phyloP scores from a whole-genome alignment of 2,797 vertebrate genomes.

The Hydrophis major region DNA sequence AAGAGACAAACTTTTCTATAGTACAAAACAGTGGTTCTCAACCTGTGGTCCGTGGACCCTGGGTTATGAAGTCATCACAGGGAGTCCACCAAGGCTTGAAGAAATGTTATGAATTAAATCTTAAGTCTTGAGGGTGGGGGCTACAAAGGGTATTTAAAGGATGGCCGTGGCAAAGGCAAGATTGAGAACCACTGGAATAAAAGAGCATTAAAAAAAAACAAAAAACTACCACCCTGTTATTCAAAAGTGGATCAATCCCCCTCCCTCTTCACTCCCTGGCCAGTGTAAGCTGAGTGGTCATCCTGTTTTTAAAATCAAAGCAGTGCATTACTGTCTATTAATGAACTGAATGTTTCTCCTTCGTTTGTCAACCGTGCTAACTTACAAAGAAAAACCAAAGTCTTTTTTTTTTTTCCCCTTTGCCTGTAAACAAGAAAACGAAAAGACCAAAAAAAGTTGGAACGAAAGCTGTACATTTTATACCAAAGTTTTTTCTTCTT shows the following conservation, averaged over 20 bases:
- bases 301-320: slow-evolving; percentile 24
- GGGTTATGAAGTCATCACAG: background rate
- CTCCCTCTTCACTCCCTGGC: background rate
- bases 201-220: too few species aligned
- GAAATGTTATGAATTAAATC: background rate
- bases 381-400: slow-evolving; percentile 19
- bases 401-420: background rate
- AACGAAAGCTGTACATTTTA: slow-evolving; percentile 31
- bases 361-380: slow-evolving; percentile 30
- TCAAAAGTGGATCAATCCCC: background rate
- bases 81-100: background rate
- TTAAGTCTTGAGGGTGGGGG: background rate
- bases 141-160: background rate
- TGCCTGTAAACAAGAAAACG: slow-evolving; percentile 11
- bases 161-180: background rate
- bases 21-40: background rate
- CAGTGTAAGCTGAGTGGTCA: slow-evolving; percentile 19
- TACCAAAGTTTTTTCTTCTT: slow-evolving; percentile 36
- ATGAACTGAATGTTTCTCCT: slow-evolving; percentile 40
- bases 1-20: background rate
- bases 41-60: background rate
- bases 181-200: background rate
- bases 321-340: slow-evolving; percentile 34
- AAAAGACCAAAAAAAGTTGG: background rate
- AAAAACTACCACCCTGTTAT: background rate